Conservation (phyloP, 2,888 invertebrate species). For the Dysmachus trigonus region DNA sequence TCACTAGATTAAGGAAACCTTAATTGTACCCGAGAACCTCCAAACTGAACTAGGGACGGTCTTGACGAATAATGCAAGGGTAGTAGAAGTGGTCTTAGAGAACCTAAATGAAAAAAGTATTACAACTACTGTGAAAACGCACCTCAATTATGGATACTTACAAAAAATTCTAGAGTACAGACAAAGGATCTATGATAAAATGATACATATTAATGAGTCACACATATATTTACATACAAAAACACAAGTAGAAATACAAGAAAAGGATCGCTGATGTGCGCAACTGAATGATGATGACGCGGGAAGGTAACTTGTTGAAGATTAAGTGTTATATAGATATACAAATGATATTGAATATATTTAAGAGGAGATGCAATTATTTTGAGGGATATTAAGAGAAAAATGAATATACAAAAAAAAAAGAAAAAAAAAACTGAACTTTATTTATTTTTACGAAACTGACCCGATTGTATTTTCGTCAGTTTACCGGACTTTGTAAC, state of each 20-base stretch:
- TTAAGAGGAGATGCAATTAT: conserved; percentile 27
- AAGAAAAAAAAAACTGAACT: neutral
- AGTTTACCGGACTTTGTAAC: conserved; percentile 32
- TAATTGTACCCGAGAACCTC: neutral
- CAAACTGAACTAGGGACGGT: neutral
- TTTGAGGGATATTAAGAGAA: conserved; percentile 33
- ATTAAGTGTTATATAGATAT: conserved; percentile 8
- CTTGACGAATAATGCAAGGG: neutral
- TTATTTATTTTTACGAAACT: conserved; percentile 32
- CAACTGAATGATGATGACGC: neutral
- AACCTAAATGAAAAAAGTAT: conserved; percentile 31
- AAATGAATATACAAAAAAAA: conserved; percentile 24
- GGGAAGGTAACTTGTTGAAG: conserved; percentile 18
- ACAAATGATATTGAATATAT: conserved; percentile 34
- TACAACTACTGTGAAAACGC: conserved; percentile 39
- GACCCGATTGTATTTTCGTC: conserved; percentile 35
- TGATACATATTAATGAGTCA: neutral
- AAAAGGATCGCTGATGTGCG: neutral
- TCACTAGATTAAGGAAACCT: conserved; percentile 24
- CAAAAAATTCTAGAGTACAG: neutral
- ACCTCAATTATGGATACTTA: conserved; percentile 36
- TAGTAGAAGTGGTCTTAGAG: conserved; percentile 3
- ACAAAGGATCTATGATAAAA: conserved; percentile 10
- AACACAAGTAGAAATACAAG: neutral
- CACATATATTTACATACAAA: conserved; percentile 36